These are phyloP conservation scores for Hydropsyche tenuis DNA, from an alignment of 1,140 invertebrate genomes.

Conservation along the genomic window DNA sequence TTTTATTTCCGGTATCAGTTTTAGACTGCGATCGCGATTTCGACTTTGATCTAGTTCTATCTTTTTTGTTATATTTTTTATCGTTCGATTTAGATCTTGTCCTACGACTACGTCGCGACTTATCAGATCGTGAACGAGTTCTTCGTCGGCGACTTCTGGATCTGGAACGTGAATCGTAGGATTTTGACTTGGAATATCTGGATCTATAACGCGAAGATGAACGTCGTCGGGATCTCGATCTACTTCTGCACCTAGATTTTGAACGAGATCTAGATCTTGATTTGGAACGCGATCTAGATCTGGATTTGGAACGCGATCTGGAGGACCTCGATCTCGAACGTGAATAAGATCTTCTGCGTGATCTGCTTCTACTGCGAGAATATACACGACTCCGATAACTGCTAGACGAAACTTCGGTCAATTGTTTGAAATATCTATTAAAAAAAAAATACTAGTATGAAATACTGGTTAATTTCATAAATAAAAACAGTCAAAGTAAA, in stretches of 20 bases:
- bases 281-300: conserved; percentile 53
- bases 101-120: conserved; percentile 34
- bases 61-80: conserved; percentile 15
- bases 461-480: conserved; percentile 17
- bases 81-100: conserved; percentile 28
- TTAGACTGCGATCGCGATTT: conserved; percentile 40
- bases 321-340: conserved; percentile 54
- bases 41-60: conserved; percentile 49
- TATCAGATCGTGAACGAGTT: conserved; percentile 34
- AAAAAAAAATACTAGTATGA: conserved; percentile 44
- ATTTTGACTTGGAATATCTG: conserved; percentile 47
- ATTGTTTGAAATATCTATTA: conserved; percentile 61
- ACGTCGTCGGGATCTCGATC: conserved; percentile 47
- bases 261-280: conserved; percentile 54
- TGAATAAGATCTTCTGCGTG: conserved; percentile 58
- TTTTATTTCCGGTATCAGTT: neutral
- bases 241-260: conserved; percentile 50
- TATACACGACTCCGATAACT: conserved; percentile 53
- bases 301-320: conserved; percentile 53
- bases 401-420: conserved; percentile 54
- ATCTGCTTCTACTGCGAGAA: conserved; percentile 51
- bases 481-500: conserved; percentile 51
- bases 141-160: conserved; percentile 41
- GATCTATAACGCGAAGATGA: conserved; percentile 43
- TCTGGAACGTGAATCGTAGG: conserved; percentile 49